Conservation (phyloP, 37 sponge, comb jelly and placozoan genomes). For the Amphimedon queenslandica region DNA sequence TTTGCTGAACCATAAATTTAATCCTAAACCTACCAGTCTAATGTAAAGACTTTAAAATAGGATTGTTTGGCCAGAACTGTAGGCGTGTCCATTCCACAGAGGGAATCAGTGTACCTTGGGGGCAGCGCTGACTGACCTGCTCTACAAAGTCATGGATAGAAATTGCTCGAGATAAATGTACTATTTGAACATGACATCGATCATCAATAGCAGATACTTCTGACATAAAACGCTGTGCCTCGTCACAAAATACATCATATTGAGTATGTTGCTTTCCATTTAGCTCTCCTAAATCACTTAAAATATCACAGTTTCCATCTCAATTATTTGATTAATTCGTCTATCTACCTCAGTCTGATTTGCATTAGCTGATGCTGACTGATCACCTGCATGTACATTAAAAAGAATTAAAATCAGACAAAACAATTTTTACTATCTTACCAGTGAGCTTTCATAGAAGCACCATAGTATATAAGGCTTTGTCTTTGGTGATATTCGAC, state of each 20-base stretch:
- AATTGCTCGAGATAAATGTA: conserved; percentile 17
- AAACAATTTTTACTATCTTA: too few species aligned
- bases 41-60: conserved; percentile 7
- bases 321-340: conserved; percentile 25
- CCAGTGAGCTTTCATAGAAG: too few species aligned
- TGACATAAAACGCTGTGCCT: conserved; percentile 24
- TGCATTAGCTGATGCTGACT: conserved; percentile 30
- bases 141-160: conserved; percentile 23
- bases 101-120: conserved; percentile 3
- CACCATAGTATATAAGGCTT: conserved; percentile 24
- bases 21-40: conserved; percentile 47
- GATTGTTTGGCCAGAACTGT: conserved; percentile 55
- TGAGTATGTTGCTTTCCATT: conserved; percentile 14
- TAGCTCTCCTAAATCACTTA: conserved; percentile 22
- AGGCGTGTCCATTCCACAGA: conserved; percentile 9
- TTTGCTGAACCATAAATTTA: conserved; percentile 33
- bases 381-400: conserved; percentile 28
- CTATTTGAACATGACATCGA: conserved; percentile 15
- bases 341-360: conserved; percentile 24
- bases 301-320: conserved; percentile 19
- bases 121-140: conserved; percentile 25
- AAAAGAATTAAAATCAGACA: too few species aligned
- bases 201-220: conserved; percentile 40
- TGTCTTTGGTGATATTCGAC: conserved; percentile 21
- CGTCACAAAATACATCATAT: conserved; percentile 30